Conservation (phyloP, 2,797 vertebrate genomes). For the Esox masquinongy region DNA sequence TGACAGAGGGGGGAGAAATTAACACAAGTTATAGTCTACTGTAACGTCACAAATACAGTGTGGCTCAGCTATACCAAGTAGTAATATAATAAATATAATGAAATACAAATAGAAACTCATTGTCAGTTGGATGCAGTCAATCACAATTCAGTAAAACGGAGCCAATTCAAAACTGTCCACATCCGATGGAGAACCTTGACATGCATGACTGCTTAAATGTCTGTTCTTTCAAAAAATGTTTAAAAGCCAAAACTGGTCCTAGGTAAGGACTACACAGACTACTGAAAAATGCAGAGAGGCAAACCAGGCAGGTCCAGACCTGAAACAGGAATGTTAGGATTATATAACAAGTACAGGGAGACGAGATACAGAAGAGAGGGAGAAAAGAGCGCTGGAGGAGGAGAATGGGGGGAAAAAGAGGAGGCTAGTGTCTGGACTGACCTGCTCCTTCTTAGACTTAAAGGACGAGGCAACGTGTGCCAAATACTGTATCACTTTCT, state of each 20-base stretch:
- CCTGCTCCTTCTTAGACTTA: constrained; percentile 96
- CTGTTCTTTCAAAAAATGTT: not conserved
- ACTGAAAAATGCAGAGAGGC: constrained; percentile 14
- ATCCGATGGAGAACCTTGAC: not conserved
- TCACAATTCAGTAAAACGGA: not conserved
- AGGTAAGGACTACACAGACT: not conserved
- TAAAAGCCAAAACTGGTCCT: not conserved
- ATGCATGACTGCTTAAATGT: not conserved
- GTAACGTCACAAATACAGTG: not conserved
- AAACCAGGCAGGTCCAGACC: constrained; percentile 48
- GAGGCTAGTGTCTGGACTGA: constrained; percentile 55
- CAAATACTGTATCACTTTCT: constrained; percentile 98
- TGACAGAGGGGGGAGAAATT: constrained; percentile 10
- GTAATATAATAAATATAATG: not conserved
- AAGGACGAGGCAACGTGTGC: constrained; percentile 92
- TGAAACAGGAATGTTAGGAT: constrained; percentile 62
- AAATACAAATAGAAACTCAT: not conserved
- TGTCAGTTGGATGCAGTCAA: not conserved
- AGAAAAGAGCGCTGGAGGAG: not conserved
- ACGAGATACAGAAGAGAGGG: not conserved
- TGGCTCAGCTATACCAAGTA: not conserved
- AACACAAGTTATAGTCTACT: not conserved
- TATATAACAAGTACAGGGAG: not conserved
- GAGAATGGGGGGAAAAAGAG: not conserved
- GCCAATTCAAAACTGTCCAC: not conserved